phyloP scores from a whole-genome alignment of 2,888 invertebrate genomes.

The Agrilus biguttatus region DNA sequence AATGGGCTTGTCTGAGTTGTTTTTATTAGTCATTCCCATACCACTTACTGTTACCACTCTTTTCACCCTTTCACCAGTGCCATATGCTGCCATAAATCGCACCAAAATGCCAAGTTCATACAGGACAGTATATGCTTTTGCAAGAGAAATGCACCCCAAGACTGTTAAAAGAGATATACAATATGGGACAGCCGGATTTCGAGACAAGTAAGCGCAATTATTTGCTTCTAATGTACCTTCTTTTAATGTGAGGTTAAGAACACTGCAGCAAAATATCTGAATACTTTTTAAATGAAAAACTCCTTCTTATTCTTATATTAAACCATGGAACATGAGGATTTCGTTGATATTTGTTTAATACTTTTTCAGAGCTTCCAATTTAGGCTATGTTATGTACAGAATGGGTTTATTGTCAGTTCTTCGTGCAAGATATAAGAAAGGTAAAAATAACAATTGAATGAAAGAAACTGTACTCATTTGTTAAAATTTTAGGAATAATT shows the following conservation, averaged over 20 bases:
- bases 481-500: conserved; percentile 46
- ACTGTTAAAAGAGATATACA: conserved; percentile 49
- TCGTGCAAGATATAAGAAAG: conserved; percentile 68
- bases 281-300: too few relatives aligned
- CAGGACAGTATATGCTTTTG: conserved; percentile 61
- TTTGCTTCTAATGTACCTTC: too few relatives aligned
- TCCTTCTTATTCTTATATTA: too few relatives aligned
- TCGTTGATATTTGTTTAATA: too few relatives aligned
- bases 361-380: conserved; percentile 54
- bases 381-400: conserved; percentile 87
- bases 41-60: conserved; percentile 1
- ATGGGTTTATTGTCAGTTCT: conserved; percentile 88
- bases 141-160: conserved; percentile 64
- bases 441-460: conserved; percentile 21
- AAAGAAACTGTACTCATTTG: neutral
- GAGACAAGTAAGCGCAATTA: conserved; percentile 49
- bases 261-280: too few relatives aligned
- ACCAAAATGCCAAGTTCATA: conserved; percentile 13
- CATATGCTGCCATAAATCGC: neutral
- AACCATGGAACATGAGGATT: too few relatives aligned
- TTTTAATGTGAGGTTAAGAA: too few relatives aligned
- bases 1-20: conserved; percentile 3
- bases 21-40: conserved; percentile 8
- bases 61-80: conserved; percentile 2
- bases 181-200: conserved; percentile 79